A percentile compares a stretch with the other conserved stretches of the same genome.
phyloP scores from a whole-genome alignment of 2,888 invertebrate species.

The Tetropium fuscum region DNA sequence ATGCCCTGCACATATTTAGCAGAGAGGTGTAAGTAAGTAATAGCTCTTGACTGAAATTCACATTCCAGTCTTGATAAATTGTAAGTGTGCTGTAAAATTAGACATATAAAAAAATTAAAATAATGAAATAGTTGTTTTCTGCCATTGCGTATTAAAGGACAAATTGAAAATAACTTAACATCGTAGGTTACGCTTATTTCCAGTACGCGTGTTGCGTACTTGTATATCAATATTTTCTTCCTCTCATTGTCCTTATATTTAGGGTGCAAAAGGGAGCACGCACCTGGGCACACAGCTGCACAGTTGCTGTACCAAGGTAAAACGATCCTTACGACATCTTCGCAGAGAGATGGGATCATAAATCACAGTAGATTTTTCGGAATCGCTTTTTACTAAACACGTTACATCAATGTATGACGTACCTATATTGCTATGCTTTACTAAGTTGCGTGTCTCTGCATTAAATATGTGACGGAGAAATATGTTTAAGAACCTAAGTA shows the following conservation, averaged over 20 bases:
- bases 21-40: too few relatives aligned
- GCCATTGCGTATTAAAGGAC: conserved; percentile 9
- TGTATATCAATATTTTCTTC: conserved; percentile 60
- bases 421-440: conserved; percentile 47
- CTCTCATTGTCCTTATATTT: conserved; percentile 60
- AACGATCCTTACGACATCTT: conserved; percentile 53
- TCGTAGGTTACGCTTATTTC: conserved; percentile 25
- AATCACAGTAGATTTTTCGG: conserved; percentile 55
- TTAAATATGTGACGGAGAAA: conserved; percentile 41
- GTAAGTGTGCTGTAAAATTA: too few relatives aligned
- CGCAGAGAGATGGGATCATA: conserved; percentile 52
- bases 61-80: too few relatives aligned
- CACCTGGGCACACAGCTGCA: conserved; percentile 67
- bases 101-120: too few relatives aligned
- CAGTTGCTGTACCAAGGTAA: conserved; percentile 62
- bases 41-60: too few relatives aligned
- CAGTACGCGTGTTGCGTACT: conserved; percentile 34
- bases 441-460: conserved; percentile 49
- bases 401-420: conserved; percentile 53
- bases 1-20: not conserved
- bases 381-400: conserved; percentile 55
- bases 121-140: too few relatives aligned
- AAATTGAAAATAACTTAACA: conserved; percentile 19
- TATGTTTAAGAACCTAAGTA: conserved; percentile 38
- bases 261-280: conserved; percentile 63